Evolutionary conservation across 2,113 vertebrate genomes (phyloP).

Genomic region (Pterocles burchelli): DNA sequence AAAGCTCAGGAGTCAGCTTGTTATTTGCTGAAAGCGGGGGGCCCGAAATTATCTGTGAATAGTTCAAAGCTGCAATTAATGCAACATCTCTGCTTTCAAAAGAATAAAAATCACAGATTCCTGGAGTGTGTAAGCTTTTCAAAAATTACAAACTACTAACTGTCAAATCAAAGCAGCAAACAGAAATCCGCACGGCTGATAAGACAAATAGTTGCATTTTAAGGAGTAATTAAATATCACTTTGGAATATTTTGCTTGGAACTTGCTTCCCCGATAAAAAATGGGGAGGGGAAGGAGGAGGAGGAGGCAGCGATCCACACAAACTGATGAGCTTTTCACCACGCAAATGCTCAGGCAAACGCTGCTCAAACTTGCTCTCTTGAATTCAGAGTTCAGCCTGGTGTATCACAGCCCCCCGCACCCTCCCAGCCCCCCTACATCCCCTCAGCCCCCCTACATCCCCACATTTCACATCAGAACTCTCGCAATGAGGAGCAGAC

Average conservation of each 20-base stretch:
- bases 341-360: background rate
- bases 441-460: background rate
- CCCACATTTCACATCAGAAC: slow-evolving; percentile 12
- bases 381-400: background rate
- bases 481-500: slow-evolving; percentile 12
- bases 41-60: slow-evolving; percentile 62
- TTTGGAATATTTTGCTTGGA: slow-evolving; percentile 67
- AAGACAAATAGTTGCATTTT: slow-evolving; percentile 69
- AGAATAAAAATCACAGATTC: slow-evolving; percentile 63
- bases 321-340: background rate
- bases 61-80: slow-evolving; percentile 71
- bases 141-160: slow-evolving; percentile 63
- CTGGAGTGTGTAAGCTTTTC: slow-evolving; percentile 56
- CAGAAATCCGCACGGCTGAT: slow-evolving; percentile 57
- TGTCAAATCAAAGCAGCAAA: slow-evolving; percentile 67
- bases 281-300: background rate
- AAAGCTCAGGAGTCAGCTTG: slow-evolving; percentile 20
- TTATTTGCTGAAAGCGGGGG: slow-evolving; percentile 52
- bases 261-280: slow-evolving; percentile 44
- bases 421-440: background rate
- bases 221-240: slow-evolving; percentile 67
- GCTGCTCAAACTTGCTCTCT: background rate
- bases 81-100: slow-evolving; percentile 67
- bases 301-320: background rate
- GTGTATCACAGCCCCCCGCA: background rate